Base-by-base conservation (phyloP, 2,888 invertebrate genomes). In the Amiota minor region DNA sequence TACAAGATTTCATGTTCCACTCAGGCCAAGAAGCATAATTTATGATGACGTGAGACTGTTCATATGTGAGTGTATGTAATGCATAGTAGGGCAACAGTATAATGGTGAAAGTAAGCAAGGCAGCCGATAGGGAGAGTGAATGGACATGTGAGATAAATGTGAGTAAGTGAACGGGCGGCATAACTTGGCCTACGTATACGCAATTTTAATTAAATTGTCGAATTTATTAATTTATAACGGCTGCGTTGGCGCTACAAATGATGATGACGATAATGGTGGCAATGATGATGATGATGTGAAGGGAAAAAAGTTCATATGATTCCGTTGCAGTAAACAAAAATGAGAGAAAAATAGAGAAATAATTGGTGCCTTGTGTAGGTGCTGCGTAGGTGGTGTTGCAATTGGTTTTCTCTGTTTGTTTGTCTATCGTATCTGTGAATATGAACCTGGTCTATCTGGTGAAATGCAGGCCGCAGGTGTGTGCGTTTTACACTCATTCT, bases 181-280 rank as follows among this genome's bases (percentile, higher is more conserved):
- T 47, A 49, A n/a, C n/a, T 35, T n/a, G 76, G 73, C 73, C 75
- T 64, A 68, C 72, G 71, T 74, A 73, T 75, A 76, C 76, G 76
- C 79, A 81, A 56, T 76, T 77, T 74, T 76, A 83, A 80, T 79
- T 74, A 76, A 83, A 78, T 81, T 81, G 76, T 81, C 77, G 70
- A 81, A 82, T 78, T 83, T 83, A 81, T 79, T 78, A 79, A 83
- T 83, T 85, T 80, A 83, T 83, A 62, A n/a, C 23, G 23, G 70
- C 56, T 46, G 18, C 56, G 56, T 56, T 46, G 47, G 56, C 46
- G 47, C 49, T 45, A 6, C 2, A 3, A 6, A n/a, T 50, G 53
- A n/a, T n/a, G 18, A 20, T 59, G 53, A n/a, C 11, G 53, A n/a
- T 50, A 12, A n/a, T n/a, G 18, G 11, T 59, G 3, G 18, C 18